Evolutionary conservation across 2,797 vertebrate species (phyloP).

Genomic region (Tarsius wallacei): DNA sequence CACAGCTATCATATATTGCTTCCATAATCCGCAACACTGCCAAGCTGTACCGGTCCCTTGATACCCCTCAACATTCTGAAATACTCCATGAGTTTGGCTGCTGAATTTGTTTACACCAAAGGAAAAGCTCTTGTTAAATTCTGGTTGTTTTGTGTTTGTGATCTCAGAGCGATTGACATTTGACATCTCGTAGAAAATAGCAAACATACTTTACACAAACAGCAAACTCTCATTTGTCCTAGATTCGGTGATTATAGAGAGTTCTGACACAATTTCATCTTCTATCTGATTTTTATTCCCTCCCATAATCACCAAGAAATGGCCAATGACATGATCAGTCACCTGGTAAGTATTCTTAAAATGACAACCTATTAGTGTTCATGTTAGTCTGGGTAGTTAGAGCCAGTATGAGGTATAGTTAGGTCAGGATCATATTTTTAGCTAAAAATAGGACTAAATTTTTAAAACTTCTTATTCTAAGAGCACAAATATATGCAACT

Average conservation of each 20-base stretch:
- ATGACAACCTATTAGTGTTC: neutral
- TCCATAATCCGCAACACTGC: neutral
- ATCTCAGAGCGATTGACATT: constrained; percentile 31
- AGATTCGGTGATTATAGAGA: neutral
- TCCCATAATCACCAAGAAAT: neutral
- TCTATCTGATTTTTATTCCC: neutral
- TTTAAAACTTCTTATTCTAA: neutral
- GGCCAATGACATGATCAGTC: neutral
- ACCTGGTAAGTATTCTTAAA: neutral
- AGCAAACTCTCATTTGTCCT: neutral
- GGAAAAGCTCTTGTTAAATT: constrained; percentile 17
- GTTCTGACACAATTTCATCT: neutral
- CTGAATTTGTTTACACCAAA: neutral
- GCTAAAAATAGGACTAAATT: neutral
- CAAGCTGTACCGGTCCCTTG: neutral
- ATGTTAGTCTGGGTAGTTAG: neutral
- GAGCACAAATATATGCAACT: neutral
- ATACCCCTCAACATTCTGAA: neutral
- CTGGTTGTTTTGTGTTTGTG: neutral
- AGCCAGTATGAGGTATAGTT: neutral
- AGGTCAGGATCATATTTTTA: neutral
- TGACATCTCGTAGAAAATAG: neutral
- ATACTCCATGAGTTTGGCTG: neutral
- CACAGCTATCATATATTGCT: neutral
- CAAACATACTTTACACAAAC: neutral